These are phyloP conservation scores for Intellagama lesueurii DNA, from an alignment of 2,797 vertebrate genomes.

Conservation along the genomic window DNA sequence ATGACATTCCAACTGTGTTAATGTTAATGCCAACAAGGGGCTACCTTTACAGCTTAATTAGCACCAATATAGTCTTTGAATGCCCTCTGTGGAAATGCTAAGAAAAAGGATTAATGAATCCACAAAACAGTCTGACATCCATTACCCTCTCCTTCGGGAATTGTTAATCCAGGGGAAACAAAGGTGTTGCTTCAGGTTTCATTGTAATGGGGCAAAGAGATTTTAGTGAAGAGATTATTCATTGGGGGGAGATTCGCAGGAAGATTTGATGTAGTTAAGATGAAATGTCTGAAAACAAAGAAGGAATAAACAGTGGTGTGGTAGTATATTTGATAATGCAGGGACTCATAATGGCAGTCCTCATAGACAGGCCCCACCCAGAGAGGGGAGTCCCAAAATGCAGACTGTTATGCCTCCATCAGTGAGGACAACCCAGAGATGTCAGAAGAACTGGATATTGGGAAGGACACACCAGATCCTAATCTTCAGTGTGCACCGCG, in stretches of 20 bases:
- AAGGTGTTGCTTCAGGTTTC: not conserved
- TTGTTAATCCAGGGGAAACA: not conserved
- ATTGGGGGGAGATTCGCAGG: too few species aligned
- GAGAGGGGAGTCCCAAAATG: too few species aligned
- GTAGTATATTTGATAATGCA: not conserved
- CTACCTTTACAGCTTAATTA: conserved; percentile 12
- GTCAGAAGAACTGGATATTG: too few species aligned
- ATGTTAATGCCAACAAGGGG: not conserved
- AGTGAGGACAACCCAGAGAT: too few species aligned
- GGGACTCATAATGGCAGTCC: too few species aligned
- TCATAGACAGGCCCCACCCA: too few species aligned
- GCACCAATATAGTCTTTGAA: not conserved
- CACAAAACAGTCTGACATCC: not conserved
- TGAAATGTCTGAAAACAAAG: not conserved
- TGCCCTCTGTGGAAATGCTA: conserved; percentile 2
- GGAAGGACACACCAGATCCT: too few species aligned
- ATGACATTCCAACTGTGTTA: conserved; percentile 16
- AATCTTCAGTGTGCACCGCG: too few species aligned
- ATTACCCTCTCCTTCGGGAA: not conserved
- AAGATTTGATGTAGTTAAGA: not conserved
- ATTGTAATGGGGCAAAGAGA: too few species aligned
- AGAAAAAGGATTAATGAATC: conserved; percentile 4
- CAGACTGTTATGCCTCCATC: too few species aligned
- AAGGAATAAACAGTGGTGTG: not conserved
- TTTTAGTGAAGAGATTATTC: too few species aligned